Conservation (phyloP, 2,113 vertebrate species). For the Strix aluco region DNA sequence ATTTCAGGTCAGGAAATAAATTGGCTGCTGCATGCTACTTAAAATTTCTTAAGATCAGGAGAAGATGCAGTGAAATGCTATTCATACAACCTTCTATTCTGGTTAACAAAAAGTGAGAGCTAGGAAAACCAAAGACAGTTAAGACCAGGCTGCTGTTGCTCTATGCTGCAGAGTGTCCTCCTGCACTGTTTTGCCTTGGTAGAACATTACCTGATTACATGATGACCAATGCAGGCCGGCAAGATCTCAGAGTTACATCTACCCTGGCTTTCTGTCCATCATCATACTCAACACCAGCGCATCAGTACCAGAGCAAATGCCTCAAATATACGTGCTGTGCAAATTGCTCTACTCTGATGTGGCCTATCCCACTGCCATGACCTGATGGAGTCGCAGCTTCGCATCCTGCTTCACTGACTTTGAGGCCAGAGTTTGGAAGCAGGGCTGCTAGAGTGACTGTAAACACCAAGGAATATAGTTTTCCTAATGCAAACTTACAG, state of each 20-base stretch:
- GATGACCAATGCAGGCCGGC: background rate
- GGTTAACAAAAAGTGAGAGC: background rate
- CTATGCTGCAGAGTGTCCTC: background rate
- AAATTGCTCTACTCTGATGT: background rate
- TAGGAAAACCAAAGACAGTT: background rate
- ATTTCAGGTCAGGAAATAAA: background rate
- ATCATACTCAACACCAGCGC: background rate
- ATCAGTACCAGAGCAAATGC: background rate
- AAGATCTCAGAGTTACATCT: background rate
- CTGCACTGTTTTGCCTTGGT: background rate
- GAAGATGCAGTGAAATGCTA: background rate
- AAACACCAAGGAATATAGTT: background rate
- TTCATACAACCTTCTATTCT: background rate
- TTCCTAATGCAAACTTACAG: background rate
- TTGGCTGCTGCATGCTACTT: background rate
- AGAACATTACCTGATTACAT: background rate
- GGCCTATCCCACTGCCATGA: background rate
- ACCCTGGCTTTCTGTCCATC: background rate
- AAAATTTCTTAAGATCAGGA: background rate
- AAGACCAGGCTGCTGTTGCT: background rate
- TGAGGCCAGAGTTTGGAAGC: background rate
- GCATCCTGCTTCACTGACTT: background rate
- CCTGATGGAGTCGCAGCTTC: rapidly evolving
- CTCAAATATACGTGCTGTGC: rapidly evolving
- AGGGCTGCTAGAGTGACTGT: rapidly evolving